A percentile compares a stretch with the other conserved stretches of the same genome.
Evolutionary conservation across 1,140 invertebrate species (phyloP).

Genomic region (Diprion similis): DNA sequence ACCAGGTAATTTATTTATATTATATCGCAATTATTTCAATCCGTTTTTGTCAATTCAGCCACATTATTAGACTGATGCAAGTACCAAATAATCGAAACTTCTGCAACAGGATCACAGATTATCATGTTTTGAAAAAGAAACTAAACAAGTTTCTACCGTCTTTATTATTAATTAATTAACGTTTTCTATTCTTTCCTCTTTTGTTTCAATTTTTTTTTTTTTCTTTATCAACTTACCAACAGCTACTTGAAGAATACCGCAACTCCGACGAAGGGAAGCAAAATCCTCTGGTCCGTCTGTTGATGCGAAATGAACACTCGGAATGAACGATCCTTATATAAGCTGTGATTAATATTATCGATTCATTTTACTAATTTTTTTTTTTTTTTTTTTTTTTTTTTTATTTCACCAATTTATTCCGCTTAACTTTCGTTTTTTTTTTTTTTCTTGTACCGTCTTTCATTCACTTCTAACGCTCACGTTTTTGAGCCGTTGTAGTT

Average conservation of each 20-base stretch:
- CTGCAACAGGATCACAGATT: not conserved
- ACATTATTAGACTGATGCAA: not conserved
- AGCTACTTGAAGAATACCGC: constrained; percentile 72
- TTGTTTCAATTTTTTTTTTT: constrained; percentile 23
- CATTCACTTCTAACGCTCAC: constrained; percentile 2
- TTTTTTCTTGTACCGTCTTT: constrained; percentile 15
- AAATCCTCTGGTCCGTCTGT: constrained; percentile 65
- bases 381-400: not conserved
- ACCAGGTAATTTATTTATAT: constrained; percentile 64
- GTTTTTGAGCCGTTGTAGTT: not conserved
- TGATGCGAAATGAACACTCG: constrained; percentile 41
- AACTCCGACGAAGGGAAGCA: constrained; percentile 68
- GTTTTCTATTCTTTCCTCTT: not conserved
- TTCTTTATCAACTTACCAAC: constrained; percentile 34
- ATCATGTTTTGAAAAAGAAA: not conserved
- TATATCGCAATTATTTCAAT: constrained; percentile 24
- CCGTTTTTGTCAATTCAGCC: not conserved
- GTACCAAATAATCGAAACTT: constrained; percentile 2
- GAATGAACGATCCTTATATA: constrained; percentile 13
- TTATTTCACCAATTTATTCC: not conserved
- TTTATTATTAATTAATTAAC: not conserved
- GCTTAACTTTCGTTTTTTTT: constrained; percentile 24
- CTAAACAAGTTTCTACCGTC: not conserved
- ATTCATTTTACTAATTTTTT: not conserved
- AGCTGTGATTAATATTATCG: not conserved